Evolutionary conservation across 2,888 invertebrate genomes (phyloP).

Genomic region (Drosophila limbata): DNA sequence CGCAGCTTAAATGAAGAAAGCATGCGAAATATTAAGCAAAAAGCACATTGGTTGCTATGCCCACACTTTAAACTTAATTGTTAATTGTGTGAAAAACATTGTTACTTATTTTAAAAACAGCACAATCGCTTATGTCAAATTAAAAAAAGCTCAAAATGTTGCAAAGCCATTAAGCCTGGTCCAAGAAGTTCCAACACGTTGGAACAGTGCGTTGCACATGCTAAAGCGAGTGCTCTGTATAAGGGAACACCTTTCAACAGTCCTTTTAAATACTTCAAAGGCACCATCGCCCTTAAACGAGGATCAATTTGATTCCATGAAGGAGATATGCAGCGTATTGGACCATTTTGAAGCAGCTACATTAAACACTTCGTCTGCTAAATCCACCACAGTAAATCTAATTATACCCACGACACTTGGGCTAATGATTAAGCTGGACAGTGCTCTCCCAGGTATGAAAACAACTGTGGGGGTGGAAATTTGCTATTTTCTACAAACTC

Average conservation of each 20-base stretch:
- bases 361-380: constrained; percentile 18
- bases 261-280: constrained; percentile 17
- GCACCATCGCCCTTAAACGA: constrained; percentile 15
- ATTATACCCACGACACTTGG: constrained; percentile 21
- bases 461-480: constrained; percentile 6
- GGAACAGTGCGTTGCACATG: constrained; percentile 23
- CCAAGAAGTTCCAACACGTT: constrained; percentile 16
- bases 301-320: constrained; percentile 8
- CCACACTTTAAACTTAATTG: constrained; percentile 17
- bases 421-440: constrained; percentile 6
- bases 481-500: constrained; percentile 13
- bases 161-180: constrained; percentile 1
- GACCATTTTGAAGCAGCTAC: constrained; percentile 12
- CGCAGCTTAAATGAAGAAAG: constrained; percentile 3
- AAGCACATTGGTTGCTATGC: constrained; percentile 6
- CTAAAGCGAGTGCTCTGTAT: constrained; percentile 11
- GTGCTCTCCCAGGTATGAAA: constrained; percentile 1
- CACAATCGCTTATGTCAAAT: constrained; percentile 20
- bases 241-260: constrained; percentile 12
- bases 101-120: constrained; percentile 22
- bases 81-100: constrained; percentile 9
- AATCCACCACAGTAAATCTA: constrained; percentile 13
- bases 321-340: constrained; percentile 8
- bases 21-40: constrained; percentile 4
- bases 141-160: constrained; percentile 10